phyloP scores from a whole-genome alignment of 2,888 invertebrate species.

The Lapara coniferarum region DNA sequence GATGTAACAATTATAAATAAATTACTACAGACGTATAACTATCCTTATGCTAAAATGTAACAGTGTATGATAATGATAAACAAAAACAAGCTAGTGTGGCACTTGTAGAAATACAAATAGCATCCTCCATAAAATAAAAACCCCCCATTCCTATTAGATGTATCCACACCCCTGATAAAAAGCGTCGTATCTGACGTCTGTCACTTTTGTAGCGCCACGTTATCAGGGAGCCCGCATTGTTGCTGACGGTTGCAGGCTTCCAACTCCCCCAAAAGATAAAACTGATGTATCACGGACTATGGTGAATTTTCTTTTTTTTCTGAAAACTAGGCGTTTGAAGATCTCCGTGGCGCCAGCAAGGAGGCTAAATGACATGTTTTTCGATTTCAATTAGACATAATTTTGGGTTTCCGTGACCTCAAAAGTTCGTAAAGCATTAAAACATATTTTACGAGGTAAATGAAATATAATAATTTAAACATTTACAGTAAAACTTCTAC shows the following conservation, averaged over 20 bases:
- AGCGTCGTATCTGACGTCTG: slow-evolving; percentile 45
- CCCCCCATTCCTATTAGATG: slow-evolving; percentile 56
- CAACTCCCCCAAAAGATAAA: background rate
- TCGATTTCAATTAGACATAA: background rate
- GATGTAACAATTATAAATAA: too few relatives aligned
- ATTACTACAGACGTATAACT: too few relatives aligned
- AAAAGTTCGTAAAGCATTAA: too few relatives aligned
- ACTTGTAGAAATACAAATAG: background rate
- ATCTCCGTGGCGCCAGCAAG: background rate
- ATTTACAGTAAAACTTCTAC: background rate
- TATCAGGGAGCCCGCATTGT: slow-evolving; percentile 16
- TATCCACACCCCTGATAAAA: slow-evolving; percentile 64
- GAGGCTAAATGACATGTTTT: background rate
- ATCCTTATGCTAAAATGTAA: background rate
- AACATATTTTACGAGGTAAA: background rate
- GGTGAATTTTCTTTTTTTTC: background rate
- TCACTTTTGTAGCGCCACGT: slow-evolving; percentile 29
- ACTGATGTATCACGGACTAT: background rate
- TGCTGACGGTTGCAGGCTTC: slow-evolving; percentile 21
- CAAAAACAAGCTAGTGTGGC: too few relatives aligned
- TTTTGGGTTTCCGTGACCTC: background rate
- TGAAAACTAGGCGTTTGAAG: background rate
- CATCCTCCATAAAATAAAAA: slow-evolving; percentile 1
- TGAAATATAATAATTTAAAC: background rate
- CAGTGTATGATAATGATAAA: background rate